Evolutionary conservation across 2,888 invertebrate genomes (phyloP).

Genomic region (Pediacus dermestoides): DNA sequence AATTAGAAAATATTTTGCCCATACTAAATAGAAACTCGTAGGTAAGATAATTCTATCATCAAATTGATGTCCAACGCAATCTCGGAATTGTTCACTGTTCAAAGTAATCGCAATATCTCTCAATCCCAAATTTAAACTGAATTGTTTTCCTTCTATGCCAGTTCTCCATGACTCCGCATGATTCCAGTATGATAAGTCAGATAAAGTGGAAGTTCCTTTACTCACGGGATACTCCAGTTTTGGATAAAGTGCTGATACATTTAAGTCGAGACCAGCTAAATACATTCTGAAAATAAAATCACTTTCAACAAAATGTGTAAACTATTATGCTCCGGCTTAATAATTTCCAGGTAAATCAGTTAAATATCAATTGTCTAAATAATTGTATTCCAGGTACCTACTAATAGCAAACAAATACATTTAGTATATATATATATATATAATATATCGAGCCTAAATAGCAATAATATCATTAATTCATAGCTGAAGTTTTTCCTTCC

Average conservation of each 20-base stretch:
- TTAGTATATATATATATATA: no score
- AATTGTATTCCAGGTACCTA: no score
- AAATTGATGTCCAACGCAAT: slow-evolving; percentile 43
- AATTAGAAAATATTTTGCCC: background rate
- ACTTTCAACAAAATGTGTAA: no score
- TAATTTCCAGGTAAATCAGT: no score
- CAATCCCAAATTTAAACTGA: slow-evolving; percentile 41
- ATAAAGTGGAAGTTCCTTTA: slow-evolving; percentile 78
- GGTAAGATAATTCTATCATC: slow-evolving; percentile 43
- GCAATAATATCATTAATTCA: no score
- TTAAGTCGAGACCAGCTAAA: slow-evolving; percentile 73
- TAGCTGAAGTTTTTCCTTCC: no score
- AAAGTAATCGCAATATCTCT: slow-evolving; percentile 49
- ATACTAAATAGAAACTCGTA: slow-evolving; percentile 40
- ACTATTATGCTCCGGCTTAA: no score
- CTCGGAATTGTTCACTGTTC: slow-evolving; percentile 49
- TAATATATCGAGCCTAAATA: no score
- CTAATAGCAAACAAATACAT: no score
- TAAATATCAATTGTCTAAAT: no score
- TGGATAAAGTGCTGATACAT: slow-evolving; percentile 74
- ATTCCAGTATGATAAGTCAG: slow-evolving; percentile 83
- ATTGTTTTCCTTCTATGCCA: slow-evolving; percentile 40
- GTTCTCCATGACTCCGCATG: slow-evolving; percentile 75
- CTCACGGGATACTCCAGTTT: slow-evolving; percentile 78
- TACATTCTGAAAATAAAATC: slow-evolving; percentile 66